These are phyloP conservation scores for Australoheros scitulus DNA, from an alignment of 2,113 vertebrate species.

Conservation along the genomic window DNA sequence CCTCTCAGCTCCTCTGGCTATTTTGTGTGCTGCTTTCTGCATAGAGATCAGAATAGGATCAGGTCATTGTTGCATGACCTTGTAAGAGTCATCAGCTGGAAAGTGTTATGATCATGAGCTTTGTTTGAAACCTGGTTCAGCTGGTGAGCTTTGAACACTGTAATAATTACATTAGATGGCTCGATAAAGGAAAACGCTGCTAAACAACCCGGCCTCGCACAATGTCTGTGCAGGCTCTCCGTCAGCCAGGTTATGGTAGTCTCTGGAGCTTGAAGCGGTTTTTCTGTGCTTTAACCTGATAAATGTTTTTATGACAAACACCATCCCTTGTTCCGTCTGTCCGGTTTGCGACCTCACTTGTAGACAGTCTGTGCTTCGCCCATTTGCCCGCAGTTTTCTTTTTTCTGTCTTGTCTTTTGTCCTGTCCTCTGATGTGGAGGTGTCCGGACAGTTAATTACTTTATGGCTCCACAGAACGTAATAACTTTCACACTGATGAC, in stretches of 20 bases:
- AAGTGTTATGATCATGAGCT: background rate
- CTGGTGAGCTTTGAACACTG: too few species aligned
- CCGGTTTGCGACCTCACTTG: slow-evolving; percentile 2
- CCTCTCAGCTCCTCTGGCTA: background rate
- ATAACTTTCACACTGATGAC: slow-evolving; percentile 35
- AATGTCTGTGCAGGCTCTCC: too few species aligned
- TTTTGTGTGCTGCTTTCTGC: background rate
- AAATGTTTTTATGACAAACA: background rate
- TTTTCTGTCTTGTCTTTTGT: background rate
- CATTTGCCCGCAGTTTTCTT: background rate
- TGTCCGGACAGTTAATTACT: slow-evolving; percentile 16
- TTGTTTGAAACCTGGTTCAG: background rate
- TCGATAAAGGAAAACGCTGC: too few species aligned
- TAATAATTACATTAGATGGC: too few species aligned
- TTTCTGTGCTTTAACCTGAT: background rate
- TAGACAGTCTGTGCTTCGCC: background rate
- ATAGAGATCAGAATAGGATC: background rate
- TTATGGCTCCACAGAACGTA: slow-evolving; percentile 6
- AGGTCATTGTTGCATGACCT: background rate
- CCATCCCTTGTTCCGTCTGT: background rate
- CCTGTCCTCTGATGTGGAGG: slow-evolving; percentile 13
- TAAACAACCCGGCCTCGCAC: too few species aligned
- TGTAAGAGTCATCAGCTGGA: background rate
- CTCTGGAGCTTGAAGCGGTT: too few species aligned
- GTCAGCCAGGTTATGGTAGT: too few species aligned